These are phyloP conservation scores for Halcyon smyrnensis DNA, from an alignment of 2,797 vertebrate genomes.

Conservation along the genomic window DNA sequence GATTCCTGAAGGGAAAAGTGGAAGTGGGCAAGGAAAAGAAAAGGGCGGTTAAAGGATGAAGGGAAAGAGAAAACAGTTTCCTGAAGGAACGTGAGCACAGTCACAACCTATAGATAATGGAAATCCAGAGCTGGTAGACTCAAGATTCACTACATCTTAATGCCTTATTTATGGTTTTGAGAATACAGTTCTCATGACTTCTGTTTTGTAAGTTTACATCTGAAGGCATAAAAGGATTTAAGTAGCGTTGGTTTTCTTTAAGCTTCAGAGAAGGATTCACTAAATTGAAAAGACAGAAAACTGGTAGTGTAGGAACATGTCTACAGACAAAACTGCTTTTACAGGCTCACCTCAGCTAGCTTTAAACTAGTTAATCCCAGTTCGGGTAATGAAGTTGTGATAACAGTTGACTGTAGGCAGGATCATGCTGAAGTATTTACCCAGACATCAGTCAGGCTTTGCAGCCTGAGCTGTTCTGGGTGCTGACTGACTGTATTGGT, in stretches of 20 bases:
- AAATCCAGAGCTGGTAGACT: background rate
- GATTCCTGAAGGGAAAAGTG: background rate
- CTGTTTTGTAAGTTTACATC: background rate
- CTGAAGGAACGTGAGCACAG: background rate
- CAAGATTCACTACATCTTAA: background rate
- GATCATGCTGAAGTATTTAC: conserved; percentile 23
- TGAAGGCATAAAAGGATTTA: background rate
- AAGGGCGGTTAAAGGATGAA: background rate
- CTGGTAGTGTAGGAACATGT: background rate
- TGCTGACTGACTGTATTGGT: conserved; percentile 1
- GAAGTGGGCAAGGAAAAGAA: background rate
- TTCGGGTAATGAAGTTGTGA: conserved; percentile 4
- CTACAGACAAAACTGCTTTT: background rate
- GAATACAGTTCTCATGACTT: background rate
- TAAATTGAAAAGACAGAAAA: conserved; percentile 13
- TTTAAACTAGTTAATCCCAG: conserved; percentile 45
- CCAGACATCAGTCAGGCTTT: conserved; percentile 51
- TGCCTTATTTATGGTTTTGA: background rate
- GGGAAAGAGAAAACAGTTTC: background rate
- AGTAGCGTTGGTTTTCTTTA: background rate
- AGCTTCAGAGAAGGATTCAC: background rate
- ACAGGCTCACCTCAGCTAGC: background rate
- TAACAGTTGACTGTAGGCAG: conserved; percentile 21
- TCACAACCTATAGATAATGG: background rate
- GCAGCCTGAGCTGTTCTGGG: background rate